Conservation (phyloP, 2,888 invertebrate species). For the Leistus spinibarbis region DNA sequence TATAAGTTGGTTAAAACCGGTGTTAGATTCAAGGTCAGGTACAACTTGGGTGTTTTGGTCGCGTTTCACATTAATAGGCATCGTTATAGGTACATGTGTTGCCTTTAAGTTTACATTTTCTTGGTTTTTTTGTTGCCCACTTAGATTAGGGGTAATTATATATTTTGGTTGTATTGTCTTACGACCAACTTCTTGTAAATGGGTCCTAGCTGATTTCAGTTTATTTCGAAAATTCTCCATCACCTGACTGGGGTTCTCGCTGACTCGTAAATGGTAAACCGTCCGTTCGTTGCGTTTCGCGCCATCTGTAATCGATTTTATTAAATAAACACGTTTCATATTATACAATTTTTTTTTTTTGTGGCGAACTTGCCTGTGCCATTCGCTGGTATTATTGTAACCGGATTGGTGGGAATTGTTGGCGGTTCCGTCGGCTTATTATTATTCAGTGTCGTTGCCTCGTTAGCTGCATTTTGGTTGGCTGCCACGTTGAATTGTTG, state of each 20-base stretch:
- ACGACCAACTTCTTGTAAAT: conserved; percentile 5
- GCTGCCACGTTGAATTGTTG: not conserved
- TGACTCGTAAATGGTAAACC: not conserved
- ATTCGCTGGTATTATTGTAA: not conserved
- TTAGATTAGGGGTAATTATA: not conserved
- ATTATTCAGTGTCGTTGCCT: not conserved
- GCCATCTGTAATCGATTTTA: not conserved
- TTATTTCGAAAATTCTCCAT: conserved; percentile 28
- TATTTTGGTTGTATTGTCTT: not conserved
- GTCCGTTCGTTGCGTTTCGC: conserved; percentile 10
- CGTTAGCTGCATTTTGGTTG: not conserved
- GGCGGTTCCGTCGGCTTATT: not conserved
- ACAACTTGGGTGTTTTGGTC: too few species aligned
- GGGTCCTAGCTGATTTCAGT: conserved; percentile 11
- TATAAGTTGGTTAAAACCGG: too few species aligned
- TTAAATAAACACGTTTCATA: not conserved
- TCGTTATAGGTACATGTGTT: not conserved
- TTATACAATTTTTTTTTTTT: not conserved
- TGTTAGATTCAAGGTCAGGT: too few species aligned
- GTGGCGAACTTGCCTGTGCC: not conserved
- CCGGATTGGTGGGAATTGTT: not conserved
- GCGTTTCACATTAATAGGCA: too few species aligned
- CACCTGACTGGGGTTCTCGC: not conserved
- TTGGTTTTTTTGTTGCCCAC: not conserved
- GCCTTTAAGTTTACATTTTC: not conserved